Base-by-base conservation (phyloP, 2,797 vertebrate genomes). In the Leptodactylus fallax region DNA sequence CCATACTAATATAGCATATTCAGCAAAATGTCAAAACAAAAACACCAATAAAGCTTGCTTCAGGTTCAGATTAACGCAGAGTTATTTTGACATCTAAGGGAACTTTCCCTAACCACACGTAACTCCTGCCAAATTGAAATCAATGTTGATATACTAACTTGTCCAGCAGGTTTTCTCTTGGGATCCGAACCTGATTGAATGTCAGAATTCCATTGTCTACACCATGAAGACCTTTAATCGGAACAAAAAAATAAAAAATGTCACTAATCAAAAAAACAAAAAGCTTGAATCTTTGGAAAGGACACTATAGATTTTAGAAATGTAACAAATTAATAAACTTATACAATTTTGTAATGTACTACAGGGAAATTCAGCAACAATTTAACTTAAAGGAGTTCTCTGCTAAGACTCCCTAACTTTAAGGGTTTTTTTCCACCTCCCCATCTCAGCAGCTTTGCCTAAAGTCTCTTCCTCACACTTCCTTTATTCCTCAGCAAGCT, bases 191-290 rank as follows among this genome's bases (percentile, higher is more conserved):
- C 63, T 91, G 90, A 89, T 94, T 85, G 90, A 94, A 95, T 89
- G 92, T 91, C 88, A 95, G 85, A 76, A 95, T 94, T 12, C 94
- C 93, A 61, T 94, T 94, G 87, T 94, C 95, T 87, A 94, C 93
- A 58, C 92, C 94, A 25, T 93, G 91, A 45, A 95, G 87, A 90
- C 94, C 94, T 94, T 65, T 76, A 84, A 77, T 74, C 63, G 83
- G 78, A 86, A 11, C 49, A 72, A 77, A 76, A n/a, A 63, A 12
- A 82, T 27, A n/a, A n/a, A 36, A 79, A 58, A 79, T 25, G 21
- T 61, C 6, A 74, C 17, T 47, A 47, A 12, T 16, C 45, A 19
- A 55, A 3, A 69, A 58, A 58, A 58, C 51, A 67, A 53, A 36
- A 25, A 72, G 16, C 19, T 13, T 19, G 3, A 12, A 51, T 21